phyloP scores from a whole-genome alignment of 2,797 vertebrate species.

The Falco naumanni region DNA sequence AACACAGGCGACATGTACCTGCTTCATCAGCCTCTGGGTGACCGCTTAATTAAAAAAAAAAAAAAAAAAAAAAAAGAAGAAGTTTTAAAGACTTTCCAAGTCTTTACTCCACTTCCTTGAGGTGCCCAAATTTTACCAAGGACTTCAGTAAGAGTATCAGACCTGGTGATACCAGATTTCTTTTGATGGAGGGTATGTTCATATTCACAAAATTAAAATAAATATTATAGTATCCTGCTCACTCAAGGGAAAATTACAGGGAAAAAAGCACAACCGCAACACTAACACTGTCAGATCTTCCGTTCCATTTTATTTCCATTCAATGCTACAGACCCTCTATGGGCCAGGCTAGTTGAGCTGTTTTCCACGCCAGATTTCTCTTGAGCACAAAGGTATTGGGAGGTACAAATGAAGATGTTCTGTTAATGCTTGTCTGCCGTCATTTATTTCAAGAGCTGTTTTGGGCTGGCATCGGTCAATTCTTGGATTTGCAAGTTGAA shows the following conservation, averaged over 20 bases:
- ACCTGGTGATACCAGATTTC: background rate
- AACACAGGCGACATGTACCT: accelerated
- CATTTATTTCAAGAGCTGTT: background rate
- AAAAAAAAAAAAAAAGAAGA: background rate
- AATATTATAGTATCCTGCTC: too few species aligned
- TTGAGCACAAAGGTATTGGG: background rate
- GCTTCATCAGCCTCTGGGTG: background rate
- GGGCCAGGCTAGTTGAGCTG: background rate
- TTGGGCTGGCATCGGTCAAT: background rate
- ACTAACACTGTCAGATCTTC: too few species aligned
- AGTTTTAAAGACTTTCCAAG: background rate
- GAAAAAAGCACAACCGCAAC: background rate
- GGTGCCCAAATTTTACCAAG: background rate
- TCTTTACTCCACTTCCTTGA: background rate
- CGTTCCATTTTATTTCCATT: background rate
- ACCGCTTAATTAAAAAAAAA: background rate
- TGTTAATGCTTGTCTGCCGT: background rate
- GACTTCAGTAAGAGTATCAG: background rate
- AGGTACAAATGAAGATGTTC: background rate
- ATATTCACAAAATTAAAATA: background rate
- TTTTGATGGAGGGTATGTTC: background rate
- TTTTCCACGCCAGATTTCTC: background rate
- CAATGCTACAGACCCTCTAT: background rate
- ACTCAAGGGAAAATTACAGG: background rate
- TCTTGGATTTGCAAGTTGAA: background rate